phyloP scores from a whole-genome alignment of 23 tunicate species.

The Diplosoma virens region DNA sequence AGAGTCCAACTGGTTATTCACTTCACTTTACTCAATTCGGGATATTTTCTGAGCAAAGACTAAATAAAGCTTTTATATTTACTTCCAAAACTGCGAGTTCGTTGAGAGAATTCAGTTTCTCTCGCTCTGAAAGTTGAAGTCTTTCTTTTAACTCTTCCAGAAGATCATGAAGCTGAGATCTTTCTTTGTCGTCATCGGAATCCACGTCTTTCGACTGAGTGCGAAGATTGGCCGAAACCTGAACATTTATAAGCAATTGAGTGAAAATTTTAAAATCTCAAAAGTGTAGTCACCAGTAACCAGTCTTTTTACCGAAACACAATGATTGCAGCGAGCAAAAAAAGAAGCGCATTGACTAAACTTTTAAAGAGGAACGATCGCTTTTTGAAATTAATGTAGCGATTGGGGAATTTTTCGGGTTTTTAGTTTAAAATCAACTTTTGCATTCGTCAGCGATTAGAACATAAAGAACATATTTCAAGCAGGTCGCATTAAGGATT shows the following conservation, averaged over 20 bases:
- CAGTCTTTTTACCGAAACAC: no score
- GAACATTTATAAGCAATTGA: neutral
- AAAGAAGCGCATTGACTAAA: no score
- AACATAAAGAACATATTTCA: no score
- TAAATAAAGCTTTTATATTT: neutral
- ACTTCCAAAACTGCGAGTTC: constrained; percentile 32
- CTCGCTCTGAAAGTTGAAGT: constrained; percentile 51
- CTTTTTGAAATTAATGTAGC: no score
- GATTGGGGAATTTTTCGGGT: no score
- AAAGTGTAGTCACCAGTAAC: neutral
- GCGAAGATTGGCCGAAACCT: constrained; percentile 23
- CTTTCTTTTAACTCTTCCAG: constrained; percentile 33
- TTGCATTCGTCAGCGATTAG: no score
- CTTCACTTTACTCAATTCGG: no score
- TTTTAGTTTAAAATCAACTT: no score
- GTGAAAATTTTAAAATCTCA: neutral
- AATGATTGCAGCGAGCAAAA: no score
- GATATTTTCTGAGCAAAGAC: neutral
- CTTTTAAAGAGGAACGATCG: no score
- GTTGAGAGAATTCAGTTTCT: constrained; percentile 31
- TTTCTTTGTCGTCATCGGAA: constrained; percentile 6
- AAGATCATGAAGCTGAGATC: constrained; percentile 9
- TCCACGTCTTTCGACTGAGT: neutral
- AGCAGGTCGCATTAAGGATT: no score
- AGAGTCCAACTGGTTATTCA: no score